Conservation (phyloP, 2,888 invertebrate species). For the Plebejus melissa region DNA sequence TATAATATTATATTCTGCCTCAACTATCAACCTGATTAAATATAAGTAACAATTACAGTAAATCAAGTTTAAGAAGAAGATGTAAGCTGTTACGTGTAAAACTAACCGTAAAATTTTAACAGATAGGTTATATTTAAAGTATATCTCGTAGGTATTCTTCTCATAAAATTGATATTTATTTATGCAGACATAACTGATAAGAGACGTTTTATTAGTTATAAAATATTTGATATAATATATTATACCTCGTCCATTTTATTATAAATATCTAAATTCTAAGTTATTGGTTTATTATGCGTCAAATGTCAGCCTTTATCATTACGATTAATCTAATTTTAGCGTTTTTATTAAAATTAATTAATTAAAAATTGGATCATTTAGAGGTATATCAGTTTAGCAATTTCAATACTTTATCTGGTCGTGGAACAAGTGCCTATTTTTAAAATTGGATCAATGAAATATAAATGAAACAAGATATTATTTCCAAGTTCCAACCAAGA, state of each 20-base stretch:
- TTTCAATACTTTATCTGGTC: too few relatives aligned
- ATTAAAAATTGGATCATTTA: not conserved
- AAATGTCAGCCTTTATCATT: not conserved
- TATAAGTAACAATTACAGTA: not conserved
- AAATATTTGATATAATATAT: not conserved
- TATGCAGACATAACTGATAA: not conserved
- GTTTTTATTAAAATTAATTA: not conserved
- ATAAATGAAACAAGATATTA: too few relatives aligned
- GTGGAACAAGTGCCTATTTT: too few relatives aligned
- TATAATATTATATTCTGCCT: too few relatives aligned
- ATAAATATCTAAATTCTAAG: not conserved
- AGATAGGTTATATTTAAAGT: not conserved
- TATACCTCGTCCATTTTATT: not conserved
- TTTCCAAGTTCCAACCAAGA: too few relatives aligned
- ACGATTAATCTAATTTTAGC: not conserved
- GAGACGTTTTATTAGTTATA: not conserved
- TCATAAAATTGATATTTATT: not conserved
- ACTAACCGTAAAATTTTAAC: not conserved
- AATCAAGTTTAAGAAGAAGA: not conserved
- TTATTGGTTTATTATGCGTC: not conserved
- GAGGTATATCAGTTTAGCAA: not conserved
- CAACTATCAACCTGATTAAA: too few relatives aligned
- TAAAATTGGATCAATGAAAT: too few relatives aligned
- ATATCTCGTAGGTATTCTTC: not conserved
- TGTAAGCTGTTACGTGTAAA: not conserved